Evolutionary conservation across 1,140 invertebrate genomes (phyloP).

Genomic region (Drosophila suzukii): DNA sequence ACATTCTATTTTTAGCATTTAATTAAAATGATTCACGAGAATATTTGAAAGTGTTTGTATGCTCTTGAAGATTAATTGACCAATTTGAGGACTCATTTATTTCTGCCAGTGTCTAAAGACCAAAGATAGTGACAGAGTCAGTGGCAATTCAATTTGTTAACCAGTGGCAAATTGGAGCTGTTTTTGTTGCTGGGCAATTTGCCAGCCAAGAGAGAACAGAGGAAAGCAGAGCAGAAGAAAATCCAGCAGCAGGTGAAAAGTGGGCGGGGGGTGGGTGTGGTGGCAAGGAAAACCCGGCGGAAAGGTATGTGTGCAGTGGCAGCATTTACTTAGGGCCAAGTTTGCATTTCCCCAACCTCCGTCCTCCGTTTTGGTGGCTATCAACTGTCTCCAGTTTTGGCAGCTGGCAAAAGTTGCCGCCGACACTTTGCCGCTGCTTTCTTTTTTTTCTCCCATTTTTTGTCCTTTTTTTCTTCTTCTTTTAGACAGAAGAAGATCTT

Average conservation of each 20-base stretch:
- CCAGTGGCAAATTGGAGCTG: constrained; percentile 60
- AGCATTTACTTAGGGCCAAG: constrained; percentile 70
- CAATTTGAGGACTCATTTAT: neutral
- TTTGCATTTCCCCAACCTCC: constrained; percentile 28
- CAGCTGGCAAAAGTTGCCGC: constrained; percentile 72
- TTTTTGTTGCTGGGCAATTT: constrained; percentile 52
- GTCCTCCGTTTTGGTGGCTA: constrained; percentile 34
- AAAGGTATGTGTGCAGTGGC: constrained; percentile 18
- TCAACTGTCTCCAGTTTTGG: constrained; percentile 80
- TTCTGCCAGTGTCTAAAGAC: constrained; percentile 2
- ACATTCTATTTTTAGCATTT: too few species aligned
- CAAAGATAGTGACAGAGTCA: constrained; percentile 33
- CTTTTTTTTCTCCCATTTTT: neutral
- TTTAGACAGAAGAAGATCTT: constrained; percentile 8
- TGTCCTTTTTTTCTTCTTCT: constrained; percentile 5
- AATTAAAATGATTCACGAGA: too few species aligned
- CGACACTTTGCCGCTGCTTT: constrained; percentile 43
- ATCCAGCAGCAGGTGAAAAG: constrained; percentile 18
- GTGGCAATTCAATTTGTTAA: constrained; percentile 73
- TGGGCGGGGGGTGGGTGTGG: neutral
- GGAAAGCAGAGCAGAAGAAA: constrained; percentile 11
- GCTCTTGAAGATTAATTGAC: too few species aligned
- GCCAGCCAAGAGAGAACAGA: constrained; percentile 41
- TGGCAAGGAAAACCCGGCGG: neutral
- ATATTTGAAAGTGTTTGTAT: too few species aligned